Evolutionary conservation across 2,888 invertebrate species (phyloP), one percentile per base, ranked within the genome.

Genomic region (Amphipoea oculea): DNA sequence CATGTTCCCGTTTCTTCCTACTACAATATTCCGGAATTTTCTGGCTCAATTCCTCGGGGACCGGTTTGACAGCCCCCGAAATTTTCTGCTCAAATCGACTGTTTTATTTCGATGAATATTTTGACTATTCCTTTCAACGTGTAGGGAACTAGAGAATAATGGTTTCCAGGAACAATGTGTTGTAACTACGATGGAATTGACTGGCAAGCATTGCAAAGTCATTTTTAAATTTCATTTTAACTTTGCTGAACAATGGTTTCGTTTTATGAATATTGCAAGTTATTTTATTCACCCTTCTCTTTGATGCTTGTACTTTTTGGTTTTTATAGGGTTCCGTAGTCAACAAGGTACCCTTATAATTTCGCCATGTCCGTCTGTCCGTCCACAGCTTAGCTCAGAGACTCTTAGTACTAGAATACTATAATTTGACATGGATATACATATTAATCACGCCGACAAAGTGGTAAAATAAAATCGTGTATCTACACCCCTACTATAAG

Each of bases 81-180:
- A 82, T 74, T 70, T 78, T 68, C 69, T 66, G 79, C 76, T 74
- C 76, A 79, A 82, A 85, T 83, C 76, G 82, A 54, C 69, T 78
- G 69, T 83, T 88, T 83, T 81, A 82, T 76, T 76, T 71, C 63
- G 62, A 70, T 74, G 79, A 68, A 81, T 71, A 81, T 81, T 84
- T 78, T 82, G 72, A 74, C 78, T 78, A 76, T 69, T 66, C 60
- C n/a, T 82, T 81, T 78, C 54, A 67, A 69, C 68, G 29, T 62
- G 17, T 42, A 7, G 23, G 20, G 62, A 74, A 67, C 45, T 48
- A 6, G 23, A 17, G 65, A 73, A 67, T 54, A 65, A 76, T 40
- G 42, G 60, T 54, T 63, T 68, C 40, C 9, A 40, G n/a, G 54
- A 71, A 81, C 40, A 76, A 63, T 48, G 23, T 68, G 6, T 36